These are phyloP conservation scores for Pelodytes ibericus DNA, from an alignment of 2,797 vertebrate species.

Conservation along the genomic window DNA sequence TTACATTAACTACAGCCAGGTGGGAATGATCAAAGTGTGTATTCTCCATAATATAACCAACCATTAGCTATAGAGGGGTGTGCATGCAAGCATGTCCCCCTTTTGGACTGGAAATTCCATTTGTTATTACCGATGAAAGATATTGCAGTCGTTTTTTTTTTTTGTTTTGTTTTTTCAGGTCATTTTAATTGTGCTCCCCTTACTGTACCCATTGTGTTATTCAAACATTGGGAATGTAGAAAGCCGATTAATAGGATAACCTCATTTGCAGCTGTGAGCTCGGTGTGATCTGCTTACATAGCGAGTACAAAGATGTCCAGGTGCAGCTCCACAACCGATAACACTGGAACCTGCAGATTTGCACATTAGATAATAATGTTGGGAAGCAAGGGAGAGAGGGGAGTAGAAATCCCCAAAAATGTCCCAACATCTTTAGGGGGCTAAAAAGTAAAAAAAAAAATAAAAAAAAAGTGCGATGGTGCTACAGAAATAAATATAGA, in stretches of 20 bases:
- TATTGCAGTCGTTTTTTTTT: slow-evolving; percentile 5
- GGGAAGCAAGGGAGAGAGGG: too few relatives aligned
- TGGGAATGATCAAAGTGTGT: slow-evolving; percentile 29
- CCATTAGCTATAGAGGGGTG: slow-evolving; percentile 23
- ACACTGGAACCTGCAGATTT: too few relatives aligned
- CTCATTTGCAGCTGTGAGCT: neutral
- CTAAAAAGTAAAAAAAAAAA: too few relatives aligned
- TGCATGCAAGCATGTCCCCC: slow-evolving; percentile 20
- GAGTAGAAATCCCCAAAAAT: too few relatives aligned
- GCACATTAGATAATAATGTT: too few relatives aligned
- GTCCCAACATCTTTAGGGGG: too few relatives aligned
- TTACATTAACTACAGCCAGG: slow-evolving; percentile 16
- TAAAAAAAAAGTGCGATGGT: too few relatives aligned
- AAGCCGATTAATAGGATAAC: neutral
- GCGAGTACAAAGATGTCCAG: neutral
- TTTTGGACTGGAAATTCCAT: slow-evolving; percentile 29
- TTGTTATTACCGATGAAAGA: slow-evolving; percentile 40
- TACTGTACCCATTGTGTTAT: slow-evolving; percentile 19
- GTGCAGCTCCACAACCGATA: slow-evolving; percentile 10
- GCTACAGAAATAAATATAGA: too few relatives aligned
- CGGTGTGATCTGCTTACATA: neutral
- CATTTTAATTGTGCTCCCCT: slow-evolving; percentile 10
- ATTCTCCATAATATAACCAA: slow-evolving; percentile 20
- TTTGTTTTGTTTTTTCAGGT: too few relatives aligned
- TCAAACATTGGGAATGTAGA: neutral